Conservation (phyloP, 2,888 invertebrate genomes). For the Monopis laevigella region DNA sequence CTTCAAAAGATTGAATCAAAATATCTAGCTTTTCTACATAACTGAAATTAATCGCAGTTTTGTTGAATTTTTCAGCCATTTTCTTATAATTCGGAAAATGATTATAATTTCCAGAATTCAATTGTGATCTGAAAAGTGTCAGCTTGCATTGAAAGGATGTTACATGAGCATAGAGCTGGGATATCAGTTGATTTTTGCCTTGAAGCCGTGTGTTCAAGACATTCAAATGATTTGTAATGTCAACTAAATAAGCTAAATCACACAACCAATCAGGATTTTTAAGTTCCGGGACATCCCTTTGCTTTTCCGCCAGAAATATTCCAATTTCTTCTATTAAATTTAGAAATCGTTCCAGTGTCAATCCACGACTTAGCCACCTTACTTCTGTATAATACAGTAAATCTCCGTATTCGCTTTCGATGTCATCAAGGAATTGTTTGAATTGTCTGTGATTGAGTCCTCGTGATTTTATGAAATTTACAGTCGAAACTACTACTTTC, state of each 20-base stretch:
- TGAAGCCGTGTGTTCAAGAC: slow-evolving; percentile 11
- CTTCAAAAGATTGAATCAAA: no score
- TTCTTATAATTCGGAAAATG: no score
- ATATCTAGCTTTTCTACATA: no score
- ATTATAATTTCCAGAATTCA: no score
- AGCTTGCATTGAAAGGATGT: no score
- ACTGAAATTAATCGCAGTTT: no score
- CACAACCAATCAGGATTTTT: slow-evolving; percentile 11
- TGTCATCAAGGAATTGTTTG: slow-evolving; percentile 18
- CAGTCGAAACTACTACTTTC: slow-evolving; percentile 2
- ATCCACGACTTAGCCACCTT: slow-evolving; percentile 12
- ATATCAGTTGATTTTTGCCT: no score
- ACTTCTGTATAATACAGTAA: slow-evolving; percentile 19
- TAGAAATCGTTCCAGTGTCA: slow-evolving; percentile 11
- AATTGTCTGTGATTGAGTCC: slow-evolving; percentile 19
- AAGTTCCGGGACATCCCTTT: slow-evolving; percentile 16
- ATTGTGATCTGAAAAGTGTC: no score
- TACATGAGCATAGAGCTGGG: no score
- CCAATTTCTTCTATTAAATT: slow-evolving; percentile 7
- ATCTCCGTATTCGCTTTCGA: slow-evolving; percentile 18
- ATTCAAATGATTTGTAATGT: slow-evolving; percentile 12
- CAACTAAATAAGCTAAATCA: slow-evolving; percentile 12
- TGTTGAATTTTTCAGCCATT: no score
- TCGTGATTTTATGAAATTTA: slow-evolving; percentile 8
- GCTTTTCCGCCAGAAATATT: slow-evolving; percentile 16